Evolutionary conservation across 2,888 invertebrate genomes (phyloP), one percentile per base, ranked within the genome.

Genomic region (Microctonus aethiopoides): DNA sequence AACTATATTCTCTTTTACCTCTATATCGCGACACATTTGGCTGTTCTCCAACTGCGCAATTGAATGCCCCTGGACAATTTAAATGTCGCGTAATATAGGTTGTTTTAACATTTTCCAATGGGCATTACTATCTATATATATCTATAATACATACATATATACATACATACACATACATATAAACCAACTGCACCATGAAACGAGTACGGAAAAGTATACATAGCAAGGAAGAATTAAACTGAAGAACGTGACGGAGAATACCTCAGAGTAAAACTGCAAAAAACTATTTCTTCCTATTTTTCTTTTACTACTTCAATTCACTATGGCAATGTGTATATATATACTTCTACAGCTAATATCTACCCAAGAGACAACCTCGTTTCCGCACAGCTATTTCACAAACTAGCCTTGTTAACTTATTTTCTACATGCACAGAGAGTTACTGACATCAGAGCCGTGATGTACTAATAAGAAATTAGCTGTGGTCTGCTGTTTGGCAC

Each of bases 101-200:
- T 39, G 65, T 65, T 65, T 65, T 65, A 39, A 54, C 54, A 26
- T 65, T 65, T 56, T 54, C 22, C 56, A 34, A 65, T 65, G 65
- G 16, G 39, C 36, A 36, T 39, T 24, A n/a, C n/a, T n/a, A n/a
- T n/a, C n/a, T n/a, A n/a, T n/a, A n/a, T n/a, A n/a, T n/a, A n/a
- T n/a, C n/a, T n/a, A n/a, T 32, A 22, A 29, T 39, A 16, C 46
- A 39, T 24, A 39, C 24, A 22, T 13, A 24, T 26, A 22, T 20
- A 61, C 39, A 24, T 22, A 39, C 24, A 26, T 46, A 51, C 41
- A 32, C n/a, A 24, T 26, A 20, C 11, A 20, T 3, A 59, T 29
- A 26, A 56, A 29, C 51, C 34, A 63, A 29, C 41, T 29, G 29
- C 29, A 63, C 11, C 10, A 13, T 13, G 26, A 9, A 24, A 26